Evolutionary conservation across 2,888 invertebrate genomes (phyloP).

Genomic region (Lissocephala sabroskyi): DNA sequence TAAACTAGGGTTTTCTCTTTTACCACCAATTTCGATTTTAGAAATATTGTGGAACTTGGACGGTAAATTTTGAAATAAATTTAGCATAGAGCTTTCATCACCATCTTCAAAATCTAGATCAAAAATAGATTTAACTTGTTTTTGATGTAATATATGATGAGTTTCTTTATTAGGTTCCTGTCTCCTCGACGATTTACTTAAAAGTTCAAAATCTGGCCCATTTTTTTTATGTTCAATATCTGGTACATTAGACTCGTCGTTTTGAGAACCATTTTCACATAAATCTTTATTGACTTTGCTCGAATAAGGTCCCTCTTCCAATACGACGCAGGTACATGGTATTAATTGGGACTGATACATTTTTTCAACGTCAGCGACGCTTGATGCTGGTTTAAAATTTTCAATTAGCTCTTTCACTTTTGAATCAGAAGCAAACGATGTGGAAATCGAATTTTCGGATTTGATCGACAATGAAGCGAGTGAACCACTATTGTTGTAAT

Average conservation of each 20-base stretch:
- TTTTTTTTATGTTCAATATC: not conserved
- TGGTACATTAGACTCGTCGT: not conserved
- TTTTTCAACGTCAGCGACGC: slow-evolving; percentile 30
- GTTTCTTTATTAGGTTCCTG: no score
- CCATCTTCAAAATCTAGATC: slow-evolving; percentile 72
- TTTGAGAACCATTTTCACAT: slow-evolving; percentile 2
- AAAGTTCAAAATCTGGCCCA: no score
- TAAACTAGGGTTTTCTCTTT: not conserved
- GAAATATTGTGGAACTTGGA: no score
- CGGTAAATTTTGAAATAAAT: no score
- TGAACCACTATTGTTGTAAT: slow-evolving; percentile 52
- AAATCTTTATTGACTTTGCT: not conserved
- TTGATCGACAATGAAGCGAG: slow-evolving; percentile 11
- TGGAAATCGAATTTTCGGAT: not conserved
- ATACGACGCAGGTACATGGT: slow-evolving; percentile 54
- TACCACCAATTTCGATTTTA: no score
- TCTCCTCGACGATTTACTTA: no score
- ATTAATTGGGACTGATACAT: slow-evolving; percentile 38
- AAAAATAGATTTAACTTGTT: slow-evolving; percentile 70
- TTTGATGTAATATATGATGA: no score
- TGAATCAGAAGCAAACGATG: no score
- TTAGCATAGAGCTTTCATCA: slow-evolving; percentile 30
- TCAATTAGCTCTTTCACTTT: no score
- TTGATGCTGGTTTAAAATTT: slow-evolving; percentile 14
- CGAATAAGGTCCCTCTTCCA: slow-evolving; percentile 28